Base-by-base conservation (phyloP, 1,140 invertebrate species). In the Drosophila sturtevanti region DNA sequence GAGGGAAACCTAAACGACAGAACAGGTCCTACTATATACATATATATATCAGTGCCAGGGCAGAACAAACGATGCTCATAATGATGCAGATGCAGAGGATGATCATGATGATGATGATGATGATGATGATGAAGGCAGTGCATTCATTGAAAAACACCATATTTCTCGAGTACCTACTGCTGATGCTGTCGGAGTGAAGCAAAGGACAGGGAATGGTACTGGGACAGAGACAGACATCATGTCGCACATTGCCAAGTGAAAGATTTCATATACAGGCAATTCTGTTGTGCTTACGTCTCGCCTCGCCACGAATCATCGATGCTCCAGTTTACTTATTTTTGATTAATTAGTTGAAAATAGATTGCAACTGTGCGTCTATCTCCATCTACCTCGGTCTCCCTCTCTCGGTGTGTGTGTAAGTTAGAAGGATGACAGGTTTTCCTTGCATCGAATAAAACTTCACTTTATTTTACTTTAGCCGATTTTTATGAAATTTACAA, bases 341-440 rank as follows among this genome's bases (percentile, higher is more conserved):
- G 79, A 87, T 87, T 87, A 89, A 87, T 87, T 89, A 87, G 79
- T 89, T 71, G 68, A 89, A 87, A 82, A 87, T 89, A 87, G 79
- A 89, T 77, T 73, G 56, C 64, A 60, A 77, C 66, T 24, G 55
- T 11, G 22, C 51, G 21, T 21, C 34, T 31, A 38, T 21, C 11
- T 11, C 34, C 35, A 27, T 61, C 27, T 51, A 12, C 44, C 9
- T 59, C 18, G 14, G 12, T 71, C 60, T 63, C 60, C 41, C 27
- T 51, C 22, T 18, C 27, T 7, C n/a, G 18, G 22, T 11, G 12
- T 18, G 35, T 41, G 63, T 31, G 38, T 63, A 48, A 58, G 61
- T 81, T 71, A 69, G 66, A 86, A 78, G 71, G 71, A 79, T 81
- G 82, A 81, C 78, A 86, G 65, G 70, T 74, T 86, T 66, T 63